A percentile compares a stretch with the other conserved stretches of the same genome.
Conservation (phyloP, 2,797 vertebrate species). For the Falco cherrug region DNA sequence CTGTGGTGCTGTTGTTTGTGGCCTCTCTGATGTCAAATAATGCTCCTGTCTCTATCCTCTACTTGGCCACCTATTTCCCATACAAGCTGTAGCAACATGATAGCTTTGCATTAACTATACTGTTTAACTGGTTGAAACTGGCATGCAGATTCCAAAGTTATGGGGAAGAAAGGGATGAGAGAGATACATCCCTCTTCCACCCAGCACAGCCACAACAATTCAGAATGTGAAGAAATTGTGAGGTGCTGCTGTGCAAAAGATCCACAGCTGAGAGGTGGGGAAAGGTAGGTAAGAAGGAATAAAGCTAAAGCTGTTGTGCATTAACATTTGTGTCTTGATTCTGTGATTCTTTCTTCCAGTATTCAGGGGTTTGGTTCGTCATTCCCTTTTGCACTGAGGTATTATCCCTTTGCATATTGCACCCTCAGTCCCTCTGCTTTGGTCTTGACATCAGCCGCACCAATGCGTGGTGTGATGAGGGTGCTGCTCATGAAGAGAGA, state of each 20-base stretch:
- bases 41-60: neutral
- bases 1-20: neutral
- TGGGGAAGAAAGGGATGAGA: neutral
- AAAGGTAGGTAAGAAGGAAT: neutral
- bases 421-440: neutral
- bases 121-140: neutral
- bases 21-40: neutral
- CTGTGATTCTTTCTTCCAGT: neutral
- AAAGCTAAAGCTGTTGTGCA: neutral
- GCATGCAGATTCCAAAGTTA: neutral
- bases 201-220: neutral
- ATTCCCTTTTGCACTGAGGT: neutral
- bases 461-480: fast-evolving
- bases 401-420: neutral
- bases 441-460: neutral
- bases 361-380: neutral
- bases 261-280: neutral
- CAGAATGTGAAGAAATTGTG: neutral
- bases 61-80: neutral
- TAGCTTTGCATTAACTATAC: neutral
- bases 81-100: neutral
- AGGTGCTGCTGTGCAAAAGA: neutral
- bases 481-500: fast-evolving
- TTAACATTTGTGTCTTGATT: neutral
- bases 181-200: neutral